Evolutionary conservation across 2,888 invertebrate genomes (phyloP).

Genomic region (Zaprionus lineosus): DNA sequence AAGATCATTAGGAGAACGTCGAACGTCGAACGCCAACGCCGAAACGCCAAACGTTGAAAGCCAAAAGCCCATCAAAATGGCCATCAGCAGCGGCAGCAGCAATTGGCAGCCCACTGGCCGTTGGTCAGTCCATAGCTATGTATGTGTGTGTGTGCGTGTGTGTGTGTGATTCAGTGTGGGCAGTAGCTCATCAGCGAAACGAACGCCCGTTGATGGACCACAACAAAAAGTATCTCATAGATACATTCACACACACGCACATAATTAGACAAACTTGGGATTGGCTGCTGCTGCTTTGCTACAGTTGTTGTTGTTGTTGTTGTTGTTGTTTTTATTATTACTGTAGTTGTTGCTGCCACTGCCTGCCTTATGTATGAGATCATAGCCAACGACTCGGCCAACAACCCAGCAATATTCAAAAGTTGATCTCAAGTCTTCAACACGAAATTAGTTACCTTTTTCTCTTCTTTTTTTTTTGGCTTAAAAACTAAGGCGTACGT

Average conservation of each 20-base stretch:
- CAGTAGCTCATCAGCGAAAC: constrained; percentile 43
- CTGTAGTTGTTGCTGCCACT: background rate
- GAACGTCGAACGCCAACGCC: constrained; percentile 67
- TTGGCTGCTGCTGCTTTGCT: constrained; percentile 52
- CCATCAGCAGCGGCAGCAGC: constrained; percentile 42
- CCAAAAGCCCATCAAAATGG: constrained; percentile 56
- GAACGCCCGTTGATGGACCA: constrained; percentile 53
- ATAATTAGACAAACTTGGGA: constrained; percentile 70
- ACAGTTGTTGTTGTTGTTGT: constrained; percentile 1
- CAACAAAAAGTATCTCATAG: constrained; percentile 54
- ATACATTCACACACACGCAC: constrained; percentile 36
- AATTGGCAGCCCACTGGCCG: constrained; percentile 26
- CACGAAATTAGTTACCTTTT: constrained; percentile 46
- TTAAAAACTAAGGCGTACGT: constrained; percentile 56
- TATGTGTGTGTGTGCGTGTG: constrained; percentile 5
- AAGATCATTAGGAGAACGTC: constrained; percentile 52
- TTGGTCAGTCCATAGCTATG: constrained; percentile 17
- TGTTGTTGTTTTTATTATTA: background rate
- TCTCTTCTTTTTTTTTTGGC: constrained; percentile 7
- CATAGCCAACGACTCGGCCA: constrained; percentile 45
- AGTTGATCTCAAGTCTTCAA: constrained; percentile 45
- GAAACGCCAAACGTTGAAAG: constrained; percentile 9
- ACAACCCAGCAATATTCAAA: constrained; percentile 35
- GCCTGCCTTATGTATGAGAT: constrained; percentile 55
- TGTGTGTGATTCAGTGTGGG: constrained; percentile 38